Base-by-base conservation (phyloP, 2,797 vertebrate species). In the Bradypodion pumilum region DNA sequence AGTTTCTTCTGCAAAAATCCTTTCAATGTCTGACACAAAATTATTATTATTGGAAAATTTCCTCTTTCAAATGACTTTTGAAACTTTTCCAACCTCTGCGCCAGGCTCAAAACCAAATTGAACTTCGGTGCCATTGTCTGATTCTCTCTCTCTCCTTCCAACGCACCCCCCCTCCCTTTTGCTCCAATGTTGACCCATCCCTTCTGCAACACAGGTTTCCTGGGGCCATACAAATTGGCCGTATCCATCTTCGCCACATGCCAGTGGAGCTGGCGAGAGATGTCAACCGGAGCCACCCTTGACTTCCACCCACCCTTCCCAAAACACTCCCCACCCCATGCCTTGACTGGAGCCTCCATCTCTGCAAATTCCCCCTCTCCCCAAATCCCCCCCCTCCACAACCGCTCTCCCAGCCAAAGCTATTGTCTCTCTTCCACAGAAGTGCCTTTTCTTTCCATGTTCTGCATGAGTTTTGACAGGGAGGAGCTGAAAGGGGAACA, bases 401-500 rank as follows among this genome's bases (percentile, higher is more conserved):
- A 25, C 49, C 59, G 2, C 69, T 42, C 42, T 70, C 52, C 35
- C 27, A 19, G 49, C 70, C 56, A 74, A 44, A 10, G 29, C 42
- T 40, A 75, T 68, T 80, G 63, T 85, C 52, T 63, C 75, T 62
- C 72, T n/a, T 29, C 2, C 37, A 46, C 49, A 7, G n/a, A n/a
- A 19, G 52, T 56, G 5, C n/a, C 73, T 69, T 80, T 81, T 75
- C 78, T 80, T 21, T 68, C 78, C 63, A 12, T 44, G 73, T 49
- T 62, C 49, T 63, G n/a, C n/a, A 23, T 2, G 84, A 49, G 59
- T 44, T 76, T 49, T 23, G 84, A 81, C 72, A 81, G 29, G 78
- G 37, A 68, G 73, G 63, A 80, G 78, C 73, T 85, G 84, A 76
- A 81, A 81, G 63, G 49, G 56, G 42, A 80, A 80, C 84, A 80